phyloP scores from a whole-genome alignment of 2,888 invertebrate species.

The Eremobia ochroleuca region DNA sequence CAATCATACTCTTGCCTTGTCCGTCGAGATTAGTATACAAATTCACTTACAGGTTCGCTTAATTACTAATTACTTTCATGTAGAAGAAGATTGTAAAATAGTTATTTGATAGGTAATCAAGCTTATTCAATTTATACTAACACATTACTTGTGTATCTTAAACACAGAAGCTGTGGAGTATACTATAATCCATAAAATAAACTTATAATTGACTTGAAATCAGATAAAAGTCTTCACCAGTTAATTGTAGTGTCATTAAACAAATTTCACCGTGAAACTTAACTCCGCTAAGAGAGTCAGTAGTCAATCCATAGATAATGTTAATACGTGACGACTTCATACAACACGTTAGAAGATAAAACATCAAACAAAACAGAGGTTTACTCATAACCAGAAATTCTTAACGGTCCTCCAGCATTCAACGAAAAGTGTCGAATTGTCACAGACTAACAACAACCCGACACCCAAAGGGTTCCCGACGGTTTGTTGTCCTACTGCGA shows the following conservation, averaged over 20 bases:
- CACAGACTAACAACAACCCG: conserved; percentile 77
- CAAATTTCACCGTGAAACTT: conserved; percentile 39
- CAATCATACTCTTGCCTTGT: not conserved
- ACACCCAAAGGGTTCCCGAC: conserved; percentile 81
- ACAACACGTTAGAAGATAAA: conserved; percentile 42
- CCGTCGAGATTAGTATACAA: not conserved
- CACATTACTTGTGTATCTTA: not conserved
- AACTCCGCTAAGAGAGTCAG: conserved; percentile 31
- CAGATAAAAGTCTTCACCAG: conserved; percentile 24
- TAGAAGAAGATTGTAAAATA: not conserved
- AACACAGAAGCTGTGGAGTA: conserved; percentile 8
- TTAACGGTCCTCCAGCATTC: conserved; percentile 70
- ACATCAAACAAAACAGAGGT: conserved; percentile 58
- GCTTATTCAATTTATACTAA: not conserved
- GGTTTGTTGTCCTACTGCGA: conserved; percentile 70
- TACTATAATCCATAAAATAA: conserved; percentile 10
- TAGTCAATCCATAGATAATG: conserved; percentile 42
- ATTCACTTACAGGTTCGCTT: not conserved
- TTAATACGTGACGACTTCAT: conserved; percentile 31
- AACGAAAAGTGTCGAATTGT: conserved; percentile 79
- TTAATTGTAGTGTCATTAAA: conserved; percentile 36
- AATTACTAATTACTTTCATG: not conserved
- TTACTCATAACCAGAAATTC: conserved; percentile 67
- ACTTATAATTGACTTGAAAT: conserved; percentile 13
- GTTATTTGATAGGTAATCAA: conserved; percentile 4